These are phyloP conservation scores for Eidolon helvum DNA, from an alignment of 2,113 vertebrate species.

Conservation along the genomic window DNA sequence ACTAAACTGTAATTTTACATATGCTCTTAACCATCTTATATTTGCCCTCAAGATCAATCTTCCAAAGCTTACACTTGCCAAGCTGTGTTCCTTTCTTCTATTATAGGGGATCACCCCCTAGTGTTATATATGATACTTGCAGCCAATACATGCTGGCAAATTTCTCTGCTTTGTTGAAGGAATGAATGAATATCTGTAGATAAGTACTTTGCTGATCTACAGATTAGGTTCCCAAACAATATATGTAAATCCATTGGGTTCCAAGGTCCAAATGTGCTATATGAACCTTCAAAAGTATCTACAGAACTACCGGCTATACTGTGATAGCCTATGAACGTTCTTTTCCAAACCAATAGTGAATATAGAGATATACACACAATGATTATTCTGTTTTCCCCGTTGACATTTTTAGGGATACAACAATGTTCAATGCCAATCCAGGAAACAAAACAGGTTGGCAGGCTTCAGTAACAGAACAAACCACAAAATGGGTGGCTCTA, in stretches of 20 bases:
- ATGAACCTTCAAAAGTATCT: not conserved
- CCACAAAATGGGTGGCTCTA: not conserved
- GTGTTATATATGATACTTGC: not conserved
- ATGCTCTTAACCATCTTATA: not conserved
- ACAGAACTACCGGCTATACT: not conserved
- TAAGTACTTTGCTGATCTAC: not conserved
- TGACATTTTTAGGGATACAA: not conserved
- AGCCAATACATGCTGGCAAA: not conserved
- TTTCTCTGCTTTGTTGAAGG: not conserved
- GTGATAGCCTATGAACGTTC: not conserved
- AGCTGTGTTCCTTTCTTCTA: not conserved
- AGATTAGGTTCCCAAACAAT: not conserved
- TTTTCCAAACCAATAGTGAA: not conserved
- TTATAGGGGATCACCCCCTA: conserved; percentile 26
- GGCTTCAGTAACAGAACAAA: not conserved
- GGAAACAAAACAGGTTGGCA: not conserved
- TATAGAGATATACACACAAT: not conserved
- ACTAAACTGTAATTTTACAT: not conserved
- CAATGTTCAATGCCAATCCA: not conserved
- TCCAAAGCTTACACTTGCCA: not conserved
- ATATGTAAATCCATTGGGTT: not conserved
- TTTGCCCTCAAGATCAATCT: not conserved
- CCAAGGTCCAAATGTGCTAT: not conserved
- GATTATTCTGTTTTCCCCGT: not conserved
- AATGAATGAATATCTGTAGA: not conserved